Base-by-base conservation (phyloP, 2,113 vertebrate genomes). In the Morphnarchus princeps region DNA sequence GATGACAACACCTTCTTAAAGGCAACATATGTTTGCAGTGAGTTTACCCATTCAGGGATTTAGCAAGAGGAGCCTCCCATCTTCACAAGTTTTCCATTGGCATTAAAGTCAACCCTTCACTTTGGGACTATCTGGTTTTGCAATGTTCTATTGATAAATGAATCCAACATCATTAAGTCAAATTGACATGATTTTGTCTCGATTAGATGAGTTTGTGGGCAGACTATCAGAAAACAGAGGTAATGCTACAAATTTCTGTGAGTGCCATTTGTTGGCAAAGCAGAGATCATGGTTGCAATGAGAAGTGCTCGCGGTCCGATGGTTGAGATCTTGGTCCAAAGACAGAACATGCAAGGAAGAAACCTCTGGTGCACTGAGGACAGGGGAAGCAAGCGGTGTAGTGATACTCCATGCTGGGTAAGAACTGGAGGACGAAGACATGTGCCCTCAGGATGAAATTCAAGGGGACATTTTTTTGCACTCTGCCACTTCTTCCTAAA, bases 201-300 rank as follows among this genome's bases (percentile, higher is more conserved):
- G 0, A 13, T 0, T 42, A 31, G 18, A 34, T 19, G 32, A 45
- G 66, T 54, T 72, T 73, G n/a, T 13, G 31, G 45, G 36, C 31
- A 85, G 62, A 73, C 7, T 16, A 47, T 57, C 49, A 57, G 72
- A 89, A 90, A 80, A 28, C 31, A 66, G 38, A 55, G 5, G 18
- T 28, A 38, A 52, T 1, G 3, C 17, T 47, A 74, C 2, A 9
- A 34, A 78, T 36, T 78, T 72, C 28, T 67, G 8, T 2, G 3
- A 50, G 38, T 16, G 29, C 11, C 20, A 10, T 24, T 50, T 62
- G 31, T 10, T 63, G 43, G 21, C 74, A 72, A 72, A 72, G 58
- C 52, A 62, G 36, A 49, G 28, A 71, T 28, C 31, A 24, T 0
- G 1, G 34, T 18, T 1, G 0, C 1, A 0, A 36, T 1, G 6